Base-by-base conservation (phyloP, 2,888 invertebrate genomes). In the Chromoteleia sp. region DNA sequence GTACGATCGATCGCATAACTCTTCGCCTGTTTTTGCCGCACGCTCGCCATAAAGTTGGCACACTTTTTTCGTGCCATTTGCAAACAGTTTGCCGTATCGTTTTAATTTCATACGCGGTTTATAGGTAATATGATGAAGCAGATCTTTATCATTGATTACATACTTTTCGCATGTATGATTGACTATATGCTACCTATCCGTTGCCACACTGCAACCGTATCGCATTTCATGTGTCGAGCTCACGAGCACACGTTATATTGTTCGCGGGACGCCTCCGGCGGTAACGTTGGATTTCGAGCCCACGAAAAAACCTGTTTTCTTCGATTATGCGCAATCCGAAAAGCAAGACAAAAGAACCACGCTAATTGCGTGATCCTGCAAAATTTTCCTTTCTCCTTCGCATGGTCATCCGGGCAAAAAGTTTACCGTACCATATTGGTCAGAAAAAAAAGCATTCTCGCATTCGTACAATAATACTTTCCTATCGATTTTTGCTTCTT, bases 121-220 rank as follows among this genome's bases (percentile, higher is more conserved):
- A 59, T 36, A 36, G 59, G 75, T 67, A 76, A 76, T 56, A 76
- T 68, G 75, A 76, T 68, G 67, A 58, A 68, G 75, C 67, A 52
- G 67, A 76, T 76, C 75, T 76, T 68, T 76, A 76, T 76, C 75
- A 43, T 30, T 68, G 67, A 67, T 59, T 76, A 59, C 52, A 76
- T 67, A 58, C 67, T 76, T 67, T 76, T 75, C 67, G 45, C 67
- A 45, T 75, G 39, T 75, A 67, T 67, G 75, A 75, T 75, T 67
- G 67, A 58, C 25, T 75, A 58, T 67, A 63, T 8, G 74, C 63
- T 74, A 65, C 58, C 74, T 65, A 75, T 65, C 74, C n/a, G 41
- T 74, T 45, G 54, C 54, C 45, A 36, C 45, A 36, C 36, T 74
- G 74, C 74, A 74, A 63, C 74, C 63, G 74, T 74, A 74, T 74